Evolutionary conservation across 1,140 invertebrate genomes (phyloP).

Genomic region (Neodiprion pinetum): DNA sequence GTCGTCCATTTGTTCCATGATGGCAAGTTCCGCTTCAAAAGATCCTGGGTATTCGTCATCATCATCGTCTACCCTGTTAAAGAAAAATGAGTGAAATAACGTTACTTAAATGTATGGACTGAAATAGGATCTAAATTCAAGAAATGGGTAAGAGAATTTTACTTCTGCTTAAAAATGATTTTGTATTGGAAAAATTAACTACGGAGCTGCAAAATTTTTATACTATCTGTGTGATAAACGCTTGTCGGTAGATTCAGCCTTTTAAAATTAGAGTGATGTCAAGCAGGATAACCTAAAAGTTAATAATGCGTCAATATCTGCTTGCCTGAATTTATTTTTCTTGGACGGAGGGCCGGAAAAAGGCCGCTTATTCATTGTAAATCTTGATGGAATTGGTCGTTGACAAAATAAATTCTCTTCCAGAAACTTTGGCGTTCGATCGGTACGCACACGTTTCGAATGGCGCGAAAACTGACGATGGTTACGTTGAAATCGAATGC

Average conservation of each 20-base stretch:
- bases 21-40: constrained; percentile 69
- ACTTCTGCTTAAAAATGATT: not conserved
- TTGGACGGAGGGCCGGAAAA: constrained; percentile 33
- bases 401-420: not conserved
- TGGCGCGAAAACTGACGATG: not conserved
- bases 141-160: constrained; percentile 6
- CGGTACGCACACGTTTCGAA: not conserved
- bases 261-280: not conserved
- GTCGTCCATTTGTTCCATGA: constrained; percentile 61
- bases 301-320: constrained; percentile 1
- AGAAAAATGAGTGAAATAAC: not conserved
- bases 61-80: constrained; percentile 58
- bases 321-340: constrained; percentile 44
- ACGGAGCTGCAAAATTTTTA: constrained; percentile 11
- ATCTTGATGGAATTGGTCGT: not conserved
- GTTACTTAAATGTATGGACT: not conserved
- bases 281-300: not conserved
- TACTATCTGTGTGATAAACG: constrained; percentile 5
- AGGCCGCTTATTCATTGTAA: constrained; percentile 33
- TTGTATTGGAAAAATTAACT: not conserved
- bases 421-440: not conserved
- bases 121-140: constrained; percentile 9
- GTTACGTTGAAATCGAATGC: not conserved
- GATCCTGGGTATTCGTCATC: constrained; percentile 61
- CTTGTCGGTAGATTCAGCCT: not conserved